Evolutionary conservation across 35 echinoderm and acorn worm genomes (phyloP), one percentile per base, ranked within the genome.

Genomic region (Heliocidaris tuberculata): DNA sequence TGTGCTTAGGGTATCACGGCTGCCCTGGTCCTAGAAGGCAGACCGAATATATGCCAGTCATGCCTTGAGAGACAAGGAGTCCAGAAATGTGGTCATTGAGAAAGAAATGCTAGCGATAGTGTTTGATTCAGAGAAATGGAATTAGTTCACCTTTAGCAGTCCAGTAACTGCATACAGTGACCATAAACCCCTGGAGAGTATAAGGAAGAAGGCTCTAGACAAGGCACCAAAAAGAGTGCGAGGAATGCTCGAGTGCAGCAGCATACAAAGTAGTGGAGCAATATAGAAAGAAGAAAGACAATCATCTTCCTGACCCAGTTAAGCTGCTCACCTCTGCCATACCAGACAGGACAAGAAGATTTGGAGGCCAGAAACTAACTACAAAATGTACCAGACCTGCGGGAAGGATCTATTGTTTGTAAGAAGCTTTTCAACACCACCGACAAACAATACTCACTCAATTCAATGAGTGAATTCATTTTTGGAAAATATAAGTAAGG

Each of bases 11-110:
- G 94, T 2, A 60, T 93, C 17, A 91, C 94, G 0, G 85, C 95
- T 97, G 94, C 49, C 31, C 88, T 96, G 5, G 11, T 96, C 2
- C 97, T 96, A 48, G 85, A 95, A 19, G 94, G 95, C 9, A 59
- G 93, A 31, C 97, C 97, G 2, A 78, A n/a, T n/a, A n/a, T n/a
- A 95, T 6, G 97, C 97, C 15, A 96, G 94, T 24, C 89, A 94
- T 85, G 96, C 96, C 2, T 88, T 96, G 95, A 96, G 92, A 10
- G 90, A 59, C 27, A 86, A 94, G 30, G 94, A 98, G 48, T 88
- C 85, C 60, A 92, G 96, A 27, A 94, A 96, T 78, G 31, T 94
- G 2, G 31, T 31, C 31, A 96, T 65, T 91, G 93, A 96, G 60
- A 96, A 96, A 50, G 95, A 96, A 48, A 90, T 94, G 93, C 93